A percentile compares a stretch with the other conserved stretches of the same genome.
Conservation (phyloP, 1,140 invertebrate genomes). For the Oncopeltus fasciatus region DNA sequence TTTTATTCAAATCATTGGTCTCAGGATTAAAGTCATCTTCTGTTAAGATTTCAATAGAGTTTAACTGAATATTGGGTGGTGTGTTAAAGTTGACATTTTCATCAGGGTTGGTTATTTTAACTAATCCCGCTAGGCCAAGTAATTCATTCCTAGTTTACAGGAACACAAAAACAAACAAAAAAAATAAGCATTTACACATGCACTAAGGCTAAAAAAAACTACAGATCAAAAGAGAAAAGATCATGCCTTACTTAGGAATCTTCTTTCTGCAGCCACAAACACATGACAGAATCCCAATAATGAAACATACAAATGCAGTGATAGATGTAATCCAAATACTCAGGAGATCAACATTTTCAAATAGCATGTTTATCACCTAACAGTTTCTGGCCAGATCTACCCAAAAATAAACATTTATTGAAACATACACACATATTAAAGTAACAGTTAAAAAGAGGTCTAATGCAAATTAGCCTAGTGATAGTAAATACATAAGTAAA, state of each 20-base stretch:
- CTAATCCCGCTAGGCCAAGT: slow-evolving; percentile 28
- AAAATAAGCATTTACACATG: slow-evolving; percentile 5
- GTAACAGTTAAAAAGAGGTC: not conserved
- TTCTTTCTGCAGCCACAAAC: slow-evolving; percentile 27
- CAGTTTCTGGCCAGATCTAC: not conserved
- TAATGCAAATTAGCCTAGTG: not conserved
- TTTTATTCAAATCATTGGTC: slow-evolving; percentile 21
- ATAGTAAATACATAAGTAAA: not conserved
- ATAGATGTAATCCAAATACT: slow-evolving; percentile 18
- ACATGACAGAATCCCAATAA: slow-evolving; percentile 21
- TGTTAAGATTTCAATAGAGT: slow-evolving; percentile 12
- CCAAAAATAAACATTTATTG: not conserved
- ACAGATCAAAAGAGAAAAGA: not conserved
- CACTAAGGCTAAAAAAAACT: not conserved
- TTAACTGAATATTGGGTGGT: slow-evolving; percentile 17
- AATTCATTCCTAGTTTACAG: slow-evolving; percentile 27
- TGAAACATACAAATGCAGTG: slow-evolving; percentile 16
- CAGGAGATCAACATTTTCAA: slow-evolving; percentile 12
- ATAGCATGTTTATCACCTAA: slow-evolving; percentile 5
- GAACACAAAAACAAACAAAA: slow-evolving; percentile 17
- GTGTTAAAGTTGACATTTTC: slow-evolving; percentile 21
- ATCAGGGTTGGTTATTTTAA: slow-evolving; percentile 29
- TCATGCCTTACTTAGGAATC: slow-evolving; percentile 25
- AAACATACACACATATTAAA: not conserved
- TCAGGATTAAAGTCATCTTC: slow-evolving; percentile 15